phyloP scores from a whole-genome alignment of 2,888 invertebrate species.

The Mesorhabditis sp. region DNA sequence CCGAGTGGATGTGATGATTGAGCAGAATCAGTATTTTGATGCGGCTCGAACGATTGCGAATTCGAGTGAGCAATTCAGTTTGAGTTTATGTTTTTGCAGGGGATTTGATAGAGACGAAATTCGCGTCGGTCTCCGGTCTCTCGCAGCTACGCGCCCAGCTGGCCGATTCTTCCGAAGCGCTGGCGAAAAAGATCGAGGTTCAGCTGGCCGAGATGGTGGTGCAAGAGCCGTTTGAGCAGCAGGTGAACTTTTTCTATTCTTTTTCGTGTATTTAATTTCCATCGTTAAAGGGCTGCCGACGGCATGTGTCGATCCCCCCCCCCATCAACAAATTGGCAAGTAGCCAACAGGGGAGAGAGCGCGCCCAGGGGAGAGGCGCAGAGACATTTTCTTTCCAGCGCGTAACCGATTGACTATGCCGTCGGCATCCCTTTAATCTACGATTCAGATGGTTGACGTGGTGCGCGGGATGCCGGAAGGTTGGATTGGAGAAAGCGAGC shows the following conservation, averaged over 20 bases:
- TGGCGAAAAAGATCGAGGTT: conserved; percentile 37
- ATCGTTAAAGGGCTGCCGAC: neutral
- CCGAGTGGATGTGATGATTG: conserved; percentile 11
- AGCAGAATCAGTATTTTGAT: conserved; percentile 19
- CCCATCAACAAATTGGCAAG: no score
- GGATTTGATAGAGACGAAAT: conserved; percentile 37
- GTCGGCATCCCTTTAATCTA: neutral
- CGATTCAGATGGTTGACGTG: conserved; percentile 31
- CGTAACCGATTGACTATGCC: no score
- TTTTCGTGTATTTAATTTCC: neutral
- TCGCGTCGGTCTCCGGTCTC: conserved; percentile 44
- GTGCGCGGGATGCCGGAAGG: conserved; percentile 30
- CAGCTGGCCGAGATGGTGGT: conserved; percentile 42
- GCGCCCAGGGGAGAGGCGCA: no score
- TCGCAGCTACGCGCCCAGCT: conserved; percentile 35
- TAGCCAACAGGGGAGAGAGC: no score
- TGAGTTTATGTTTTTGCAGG: conserved; percentile 20
- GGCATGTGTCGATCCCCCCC: no score
- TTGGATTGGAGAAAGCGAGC: conserved; percentile 26
- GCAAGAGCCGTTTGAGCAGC: conserved; percentile 50
- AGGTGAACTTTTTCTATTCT: conserved; percentile 20
- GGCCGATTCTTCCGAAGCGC: conserved; percentile 20
- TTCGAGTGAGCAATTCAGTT: conserved; percentile 13
- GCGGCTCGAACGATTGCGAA: conserved; percentile 24
- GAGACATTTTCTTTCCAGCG: no score